phyloP scores from a whole-genome alignment of 2,797 vertebrate species.

The Sternotherus odoratus region DNA sequence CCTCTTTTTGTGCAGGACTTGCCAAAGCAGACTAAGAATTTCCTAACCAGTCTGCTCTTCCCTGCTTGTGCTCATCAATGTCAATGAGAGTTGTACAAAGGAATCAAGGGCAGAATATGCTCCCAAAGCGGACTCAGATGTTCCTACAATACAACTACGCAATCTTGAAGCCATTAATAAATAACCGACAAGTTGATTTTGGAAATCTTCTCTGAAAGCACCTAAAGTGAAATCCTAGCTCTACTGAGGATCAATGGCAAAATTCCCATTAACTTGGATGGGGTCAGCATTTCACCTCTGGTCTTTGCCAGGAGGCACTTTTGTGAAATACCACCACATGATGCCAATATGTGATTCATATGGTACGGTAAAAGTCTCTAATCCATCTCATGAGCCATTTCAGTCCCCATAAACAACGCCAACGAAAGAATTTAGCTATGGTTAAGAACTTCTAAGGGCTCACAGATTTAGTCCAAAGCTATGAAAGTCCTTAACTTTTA shows the following conservation, averaged over 20 bases:
- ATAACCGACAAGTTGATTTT: fast-evolving
- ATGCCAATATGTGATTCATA: neutral
- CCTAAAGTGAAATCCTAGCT: neutral
- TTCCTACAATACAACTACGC: neutral
- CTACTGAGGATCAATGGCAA: neutral
- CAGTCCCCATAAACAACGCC: neutral
- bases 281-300: fast-evolving
- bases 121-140: neutral
- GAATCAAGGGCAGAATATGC: neutral
- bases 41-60: neutral
- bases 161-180: neutral
- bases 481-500: neutral
- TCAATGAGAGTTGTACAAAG: neutral
- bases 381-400: neutral
- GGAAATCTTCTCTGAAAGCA: neutral
- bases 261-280: neutral
- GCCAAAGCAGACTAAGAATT: slow-evolving; percentile 5
- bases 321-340: neutral
- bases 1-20: neutral
- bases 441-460: neutral
- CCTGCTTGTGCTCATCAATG: fast-evolving
- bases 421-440: fast-evolving
- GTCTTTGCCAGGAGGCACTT: neutral
- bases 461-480: neutral
- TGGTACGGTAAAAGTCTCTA: neutral